Percentiles rank a stretch among this genome's conserved stretches.
Evolutionary conservation across 2,113 vertebrate genomes (phyloP).

Genomic region (Podilymbus podiceps): DNA sequence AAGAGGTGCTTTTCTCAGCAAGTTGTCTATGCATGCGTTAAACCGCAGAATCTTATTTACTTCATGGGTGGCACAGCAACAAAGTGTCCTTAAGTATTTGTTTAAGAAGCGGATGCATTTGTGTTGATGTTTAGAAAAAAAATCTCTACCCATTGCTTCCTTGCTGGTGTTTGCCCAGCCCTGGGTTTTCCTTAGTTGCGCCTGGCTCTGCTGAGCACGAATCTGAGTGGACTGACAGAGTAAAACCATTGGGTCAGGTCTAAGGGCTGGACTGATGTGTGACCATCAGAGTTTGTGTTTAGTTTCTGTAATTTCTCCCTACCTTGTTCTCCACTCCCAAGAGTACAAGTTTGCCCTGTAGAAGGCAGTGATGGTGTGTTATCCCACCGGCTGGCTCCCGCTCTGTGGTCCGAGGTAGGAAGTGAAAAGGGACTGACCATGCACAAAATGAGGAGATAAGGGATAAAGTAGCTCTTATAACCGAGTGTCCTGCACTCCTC

Average conservation of each 20-base stretch:
- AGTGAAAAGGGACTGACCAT: neutral
- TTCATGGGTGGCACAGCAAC: neutral
- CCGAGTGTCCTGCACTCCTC: accelerated
- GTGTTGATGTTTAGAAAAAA: neutral
- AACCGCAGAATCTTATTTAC: neutral
- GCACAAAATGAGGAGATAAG: neutral
- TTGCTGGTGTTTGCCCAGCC: neutral
- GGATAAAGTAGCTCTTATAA: neutral
- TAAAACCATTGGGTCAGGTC: neutral
- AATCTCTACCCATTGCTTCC: neutral
- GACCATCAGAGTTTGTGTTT: neutral
- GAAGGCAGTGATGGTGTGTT: neutral
- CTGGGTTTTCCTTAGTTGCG: neutral
- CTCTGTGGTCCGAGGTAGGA: accelerated
- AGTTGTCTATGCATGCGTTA: neutral
- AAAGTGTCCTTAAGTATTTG: neutral
- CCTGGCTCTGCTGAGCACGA: neutral
- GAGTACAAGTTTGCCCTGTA: neutral
- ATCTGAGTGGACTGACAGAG: neutral
- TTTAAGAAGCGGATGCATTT: neutral
- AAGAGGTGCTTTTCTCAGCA: neutral
- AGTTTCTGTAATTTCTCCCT: neutral
- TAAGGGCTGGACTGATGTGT: neutral
- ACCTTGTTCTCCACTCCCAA: neutral
- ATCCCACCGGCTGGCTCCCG: neutral